Conservation (phyloP, 2,113 vertebrate species). For the Sphyrna mokarran region DNA sequence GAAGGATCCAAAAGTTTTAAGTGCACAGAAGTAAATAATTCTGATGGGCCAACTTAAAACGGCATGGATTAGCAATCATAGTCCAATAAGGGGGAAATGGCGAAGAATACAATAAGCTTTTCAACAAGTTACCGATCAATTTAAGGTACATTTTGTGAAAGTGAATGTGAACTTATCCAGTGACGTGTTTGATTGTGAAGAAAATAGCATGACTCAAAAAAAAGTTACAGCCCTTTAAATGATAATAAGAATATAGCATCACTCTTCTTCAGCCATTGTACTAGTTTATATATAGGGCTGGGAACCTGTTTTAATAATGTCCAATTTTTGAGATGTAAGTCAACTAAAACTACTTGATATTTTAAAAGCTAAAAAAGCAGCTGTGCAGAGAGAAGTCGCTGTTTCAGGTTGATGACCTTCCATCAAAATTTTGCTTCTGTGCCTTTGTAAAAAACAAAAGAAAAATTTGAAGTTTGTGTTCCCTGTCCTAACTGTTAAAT, state of each 20-base stretch:
- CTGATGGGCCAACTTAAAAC: too few relatives aligned
- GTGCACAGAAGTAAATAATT: too few relatives aligned
- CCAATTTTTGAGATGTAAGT: not conserved
- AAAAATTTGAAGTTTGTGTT: not conserved
- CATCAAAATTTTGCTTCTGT: too few relatives aligned
- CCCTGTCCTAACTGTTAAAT: not conserved
- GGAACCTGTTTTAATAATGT: not conserved
- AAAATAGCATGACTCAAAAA: not conserved
- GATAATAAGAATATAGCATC: not conserved
- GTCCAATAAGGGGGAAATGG: not conserved
- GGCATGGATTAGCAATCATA: not conserved
- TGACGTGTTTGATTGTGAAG: not conserved
- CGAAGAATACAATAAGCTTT: not conserved
- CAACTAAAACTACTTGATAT: not conserved
- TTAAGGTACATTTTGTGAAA: not conserved
- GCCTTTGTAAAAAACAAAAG: too few relatives aligned
- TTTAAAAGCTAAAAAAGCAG: too few relatives aligned
- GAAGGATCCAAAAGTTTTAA: not conserved
- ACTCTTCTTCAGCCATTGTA: not conserved
- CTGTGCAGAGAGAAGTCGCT: too few relatives aligned
- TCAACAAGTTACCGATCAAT: not conserved
- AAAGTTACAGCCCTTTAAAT: not conserved
- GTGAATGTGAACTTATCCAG: not conserved
- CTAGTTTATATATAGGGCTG: not conserved
- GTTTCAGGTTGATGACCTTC: too few relatives aligned